Conservation (phyloP, 2,113 vertebrate genomes). For the Pica pica region DNA sequence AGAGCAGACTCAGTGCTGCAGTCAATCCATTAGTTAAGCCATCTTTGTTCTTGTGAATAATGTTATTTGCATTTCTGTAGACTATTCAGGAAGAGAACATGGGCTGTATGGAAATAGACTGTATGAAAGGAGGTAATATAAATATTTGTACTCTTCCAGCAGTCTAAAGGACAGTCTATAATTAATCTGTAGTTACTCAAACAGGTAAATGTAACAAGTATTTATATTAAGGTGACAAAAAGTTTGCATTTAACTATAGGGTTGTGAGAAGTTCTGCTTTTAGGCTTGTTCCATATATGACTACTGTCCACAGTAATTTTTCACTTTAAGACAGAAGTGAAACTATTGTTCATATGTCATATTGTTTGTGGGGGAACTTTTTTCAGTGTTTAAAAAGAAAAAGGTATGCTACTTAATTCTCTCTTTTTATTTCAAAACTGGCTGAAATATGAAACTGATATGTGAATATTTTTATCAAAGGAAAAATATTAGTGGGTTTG, state of each 20-base stretch:
- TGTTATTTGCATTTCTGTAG: constrained; percentile 2
- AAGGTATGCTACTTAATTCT: neutral
- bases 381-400: neutral
- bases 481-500: neutral
- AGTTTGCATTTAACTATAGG: neutral
- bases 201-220: neutral
- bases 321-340: neutral
- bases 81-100: neutral
- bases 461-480: neutral
- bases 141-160: constrained; percentile 17
- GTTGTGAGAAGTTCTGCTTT: neutral
- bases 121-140: neutral
- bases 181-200: neutral
- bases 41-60: neutral
- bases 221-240: constrained; percentile 1
- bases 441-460: neutral
- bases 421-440: neutral
- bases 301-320: neutral
- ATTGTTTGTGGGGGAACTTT: neutral
- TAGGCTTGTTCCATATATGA: neutral
- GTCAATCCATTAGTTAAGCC: neutral
- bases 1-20: neutral
- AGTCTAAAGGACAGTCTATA: neutral
- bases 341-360: neutral
- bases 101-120: neutral